Evolutionary conservation across 2,113 vertebrate species (phyloP), one percentile per base, ranked within the genome.

Genomic region (Clinocottus analis): DNA sequence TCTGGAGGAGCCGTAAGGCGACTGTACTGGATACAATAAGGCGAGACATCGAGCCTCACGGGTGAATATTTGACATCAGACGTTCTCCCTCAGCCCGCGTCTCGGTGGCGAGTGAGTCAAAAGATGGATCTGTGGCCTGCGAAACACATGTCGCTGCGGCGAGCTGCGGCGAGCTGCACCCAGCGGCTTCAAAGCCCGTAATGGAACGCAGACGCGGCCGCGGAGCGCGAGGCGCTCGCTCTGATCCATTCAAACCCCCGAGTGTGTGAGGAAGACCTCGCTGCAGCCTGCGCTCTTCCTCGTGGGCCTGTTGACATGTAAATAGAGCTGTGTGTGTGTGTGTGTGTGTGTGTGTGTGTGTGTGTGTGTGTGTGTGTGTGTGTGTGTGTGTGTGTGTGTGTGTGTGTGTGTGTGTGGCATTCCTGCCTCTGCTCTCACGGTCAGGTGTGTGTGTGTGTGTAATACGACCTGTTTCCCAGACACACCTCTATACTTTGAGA

Each of bases 391-490:
- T 59, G 13, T 68, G 7, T 27, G 76, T 75, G 90, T 90, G 86
- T 67, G 62, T 62, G 58, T 71, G 33, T 61, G 72, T 53, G 7
- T 71, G 31, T 61, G 75, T 63, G 13, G 67, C 27, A 77, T 75
- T 85, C 78, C 59, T 80, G 51, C 67, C 19, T 56, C 60, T 51
- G 76, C 85, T 89, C 92, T 85, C 92, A 88, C 83, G 72, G 58
- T 86, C 86, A 89, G 86, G 90, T 90, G 86, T 69, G 63, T 25
- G 90, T 90, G 86, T 69, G 63, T 25, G 19, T 83, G 75, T 74
- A 82, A 89, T 39, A n/a, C 72, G 82, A 89, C 87, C 83, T 72
- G 77, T 81, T 90, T 91, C 75, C 79, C 88, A 86, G 79, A 75
- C 84, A 90, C 85, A 64, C 89, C 89, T 79, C 39, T 69, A 45